Conservation (phyloP, 2,797 vertebrate species). For the Muscicapa striata region DNA sequence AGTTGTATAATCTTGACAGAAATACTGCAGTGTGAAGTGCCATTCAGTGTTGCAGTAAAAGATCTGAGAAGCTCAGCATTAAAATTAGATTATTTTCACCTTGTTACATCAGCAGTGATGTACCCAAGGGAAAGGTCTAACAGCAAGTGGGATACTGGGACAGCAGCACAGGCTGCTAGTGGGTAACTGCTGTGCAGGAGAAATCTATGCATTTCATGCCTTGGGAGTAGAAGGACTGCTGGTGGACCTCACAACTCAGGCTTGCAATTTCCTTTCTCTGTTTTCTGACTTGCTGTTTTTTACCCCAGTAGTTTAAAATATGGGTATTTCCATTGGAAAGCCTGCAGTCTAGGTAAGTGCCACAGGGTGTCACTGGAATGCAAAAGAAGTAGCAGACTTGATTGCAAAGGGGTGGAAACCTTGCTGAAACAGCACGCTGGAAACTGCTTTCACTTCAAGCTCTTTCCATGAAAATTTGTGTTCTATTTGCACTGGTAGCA, state of each 20-base stretch:
- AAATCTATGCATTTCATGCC: neutral
- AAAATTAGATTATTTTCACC: neutral
- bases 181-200: neutral
- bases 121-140: neutral
- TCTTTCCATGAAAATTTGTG: neutral
- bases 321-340: accelerated
- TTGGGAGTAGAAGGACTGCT: neutral
- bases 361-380: constrained; percentile 53
- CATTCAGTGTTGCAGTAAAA: neutral
- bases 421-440: neutral
- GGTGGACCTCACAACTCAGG: neutral
- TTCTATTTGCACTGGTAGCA: neutral
- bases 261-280: neutral
- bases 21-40: accelerated
- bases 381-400: neutral
- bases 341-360: neutral
- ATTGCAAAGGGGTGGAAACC: neutral
- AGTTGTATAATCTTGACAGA: neutral
- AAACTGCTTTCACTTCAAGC: neutral
- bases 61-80: neutral
- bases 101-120: neutral
- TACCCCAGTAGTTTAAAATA: neutral
- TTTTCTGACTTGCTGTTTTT: neutral
- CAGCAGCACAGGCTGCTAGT: neutral
- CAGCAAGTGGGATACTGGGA: too few relatives aligned